Evolutionary conservation across 2,888 invertebrate genomes (phyloP), one percentile per base, ranked within the genome.

Genomic region (Cerastoderma edule): DNA sequence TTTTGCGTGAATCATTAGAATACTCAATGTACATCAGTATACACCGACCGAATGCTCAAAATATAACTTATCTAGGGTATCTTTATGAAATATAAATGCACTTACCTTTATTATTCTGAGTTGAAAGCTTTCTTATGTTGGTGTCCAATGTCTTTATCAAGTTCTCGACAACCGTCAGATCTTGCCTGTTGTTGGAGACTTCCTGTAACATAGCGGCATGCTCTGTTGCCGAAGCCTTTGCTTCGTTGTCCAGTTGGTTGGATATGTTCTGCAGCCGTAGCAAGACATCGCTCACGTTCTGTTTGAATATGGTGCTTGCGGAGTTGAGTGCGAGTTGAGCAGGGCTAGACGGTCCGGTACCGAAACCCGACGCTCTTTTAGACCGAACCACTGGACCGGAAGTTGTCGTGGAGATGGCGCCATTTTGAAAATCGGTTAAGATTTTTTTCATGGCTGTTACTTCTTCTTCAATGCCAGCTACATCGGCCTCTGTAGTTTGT

Each of bases 391-490:
- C 19, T 28, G 22, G 22, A 33, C 63, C 35, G 56, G 64, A 63
- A 53, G 48, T 39, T 8, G 56, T 35, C 46, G 48, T 53, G 2
- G 33, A 19, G 6, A 27, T 46, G n/a, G 67, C 56, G 19, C 39
- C 16, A 24, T 35, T 33, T 35, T 35, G 39, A 2, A 75, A 32
- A 22, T 35, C 56, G n/a, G 22, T 30, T 0, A 80, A 22, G 24
- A 64, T 16, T 27, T 39, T 39, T 66, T 70, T 68, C 6, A 81
- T 57, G n/a, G 68, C 63, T 3, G 10, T 4, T 22, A 81, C 67
- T 56, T 81, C 75, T n/a, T 71, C 75, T 22, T 64, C 73, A 8
- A 76, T 65, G 24, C 69, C 81, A n/a, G 22, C 35, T 5, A 81
- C 68, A 24, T 68, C 50, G 27, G 50, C 67, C 24, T 73, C 72